Percentiles rank a stretch among this genome's conserved stretches.
phyloP scores from a whole-genome alignment of 2,888 invertebrate genomes.

The Therioaphis trifolii region DNA sequence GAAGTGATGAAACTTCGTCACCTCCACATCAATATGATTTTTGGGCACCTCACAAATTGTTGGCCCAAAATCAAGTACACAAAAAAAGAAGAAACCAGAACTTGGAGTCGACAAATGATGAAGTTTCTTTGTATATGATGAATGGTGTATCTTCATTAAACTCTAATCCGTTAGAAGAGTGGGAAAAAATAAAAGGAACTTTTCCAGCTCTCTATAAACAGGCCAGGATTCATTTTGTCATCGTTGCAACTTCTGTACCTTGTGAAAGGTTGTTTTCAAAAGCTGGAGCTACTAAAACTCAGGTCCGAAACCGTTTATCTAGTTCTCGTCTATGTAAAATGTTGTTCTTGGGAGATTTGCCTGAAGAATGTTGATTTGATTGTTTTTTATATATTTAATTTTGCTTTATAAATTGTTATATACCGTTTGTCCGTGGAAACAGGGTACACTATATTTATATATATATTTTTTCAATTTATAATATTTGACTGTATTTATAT shows the following conservation, averaged over 20 bases:
- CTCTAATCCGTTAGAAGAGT: slow-evolving; percentile 52
- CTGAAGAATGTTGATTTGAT: neutral
- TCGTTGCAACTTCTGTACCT: slow-evolving; percentile 62
- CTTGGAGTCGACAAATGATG: neutral
- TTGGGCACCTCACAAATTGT: neutral
- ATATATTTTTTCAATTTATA: too few species aligned
- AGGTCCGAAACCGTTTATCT: slow-evolving; percentile 56
- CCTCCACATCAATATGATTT: neutral
- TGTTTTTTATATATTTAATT: neutral
- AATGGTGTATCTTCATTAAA: slow-evolving; percentile 37
- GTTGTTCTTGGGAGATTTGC: slow-evolving; percentile 25
- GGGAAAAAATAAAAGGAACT: slow-evolving; percentile 56
- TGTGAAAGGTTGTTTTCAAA: slow-evolving; percentile 63
- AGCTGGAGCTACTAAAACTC: slow-evolving; percentile 59
- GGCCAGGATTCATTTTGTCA: slow-evolving; percentile 50
- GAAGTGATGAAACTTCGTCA: too few species aligned
- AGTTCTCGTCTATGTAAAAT: slow-evolving; percentile 53
- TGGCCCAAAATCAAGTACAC: neutral
- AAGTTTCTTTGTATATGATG: slow-evolving; percentile 46
- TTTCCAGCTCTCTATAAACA: slow-evolving; percentile 54
- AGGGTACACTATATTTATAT: too few species aligned
- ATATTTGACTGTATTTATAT: too few species aligned
- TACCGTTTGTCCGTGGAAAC: neutral
- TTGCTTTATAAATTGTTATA: neutral
- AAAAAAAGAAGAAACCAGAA: slow-evolving; percentile 1